Evolutionary conservation across 2,888 invertebrate genomes (phyloP).

Genomic region (Apotomis betuletana): DNA sequence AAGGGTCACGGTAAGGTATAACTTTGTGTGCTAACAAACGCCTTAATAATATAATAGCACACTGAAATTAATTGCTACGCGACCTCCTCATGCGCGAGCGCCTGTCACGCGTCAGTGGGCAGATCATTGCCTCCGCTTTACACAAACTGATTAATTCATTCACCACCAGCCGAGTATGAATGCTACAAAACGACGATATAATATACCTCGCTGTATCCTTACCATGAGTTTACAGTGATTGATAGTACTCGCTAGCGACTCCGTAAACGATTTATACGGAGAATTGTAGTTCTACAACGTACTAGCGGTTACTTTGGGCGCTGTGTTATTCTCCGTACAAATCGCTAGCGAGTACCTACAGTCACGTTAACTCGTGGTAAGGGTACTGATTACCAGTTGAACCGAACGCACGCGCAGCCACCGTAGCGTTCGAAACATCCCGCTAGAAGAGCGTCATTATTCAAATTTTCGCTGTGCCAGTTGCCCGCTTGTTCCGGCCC

Average conservation of each 20-base stretch:
- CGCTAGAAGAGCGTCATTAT: constrained; percentile 81
- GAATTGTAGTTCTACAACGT: no score
- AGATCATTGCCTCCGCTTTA: constrained; percentile 35
- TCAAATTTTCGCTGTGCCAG: constrained; percentile 81
- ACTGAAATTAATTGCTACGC: constrained; percentile 26
- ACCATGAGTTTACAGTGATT: no score
- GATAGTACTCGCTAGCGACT: no score
- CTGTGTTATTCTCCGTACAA: no score
- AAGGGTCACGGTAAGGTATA: neutral
- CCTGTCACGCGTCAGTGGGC: constrained; percentile 30
- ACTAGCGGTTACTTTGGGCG: no score
- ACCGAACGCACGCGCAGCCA: constrained; percentile 63
- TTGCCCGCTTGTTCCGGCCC: constrained; percentile 81
- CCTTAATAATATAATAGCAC: neutral
- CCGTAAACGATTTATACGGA: no score
- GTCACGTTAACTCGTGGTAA: no score
- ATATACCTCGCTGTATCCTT: constrained; percentile 47
- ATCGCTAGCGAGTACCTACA: no score
- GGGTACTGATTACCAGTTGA: constrained; percentile 51
- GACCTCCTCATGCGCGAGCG: constrained; percentile 28
- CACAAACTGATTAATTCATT: constrained; percentile 32
- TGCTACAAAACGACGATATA: constrained; percentile 42
- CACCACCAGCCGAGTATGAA: constrained; percentile 27
- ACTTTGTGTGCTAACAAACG: constrained; percentile 1
- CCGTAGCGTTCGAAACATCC: constrained; percentile 75